A percentile compares a stretch with the other conserved stretches of the same genome.
These are phyloP conservation scores for Theodoxus fluviatilis DNA, from an alignment of 2,888 invertebrate species.

Conservation along the genomic window DNA sequence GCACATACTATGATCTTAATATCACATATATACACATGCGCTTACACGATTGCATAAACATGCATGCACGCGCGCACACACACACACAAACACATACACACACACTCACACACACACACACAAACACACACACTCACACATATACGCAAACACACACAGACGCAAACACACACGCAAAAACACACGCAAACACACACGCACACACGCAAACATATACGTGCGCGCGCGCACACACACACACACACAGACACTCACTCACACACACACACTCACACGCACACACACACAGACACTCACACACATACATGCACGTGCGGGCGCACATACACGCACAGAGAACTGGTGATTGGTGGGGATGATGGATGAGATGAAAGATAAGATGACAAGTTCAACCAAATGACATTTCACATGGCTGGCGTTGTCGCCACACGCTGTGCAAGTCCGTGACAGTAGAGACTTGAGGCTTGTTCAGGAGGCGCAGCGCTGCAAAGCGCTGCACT, in stretches of 20 bases:
- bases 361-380: no score
- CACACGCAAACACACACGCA: background rate
- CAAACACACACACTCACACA: slow-evolving; percentile 11
- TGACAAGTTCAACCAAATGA: no score
- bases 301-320: background rate
- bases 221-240: background rate
- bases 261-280: slow-evolving; percentile 18
- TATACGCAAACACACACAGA: background rate
- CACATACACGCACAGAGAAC: background rate
- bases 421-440: no score
- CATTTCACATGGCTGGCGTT: no score
- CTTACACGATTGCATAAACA: no score
- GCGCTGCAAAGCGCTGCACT: no score
- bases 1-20: no score
- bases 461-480: no score
- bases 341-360: background rate
- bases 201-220: background rate
- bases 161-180: background rate
- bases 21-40: background rate
- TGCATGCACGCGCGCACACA: no score
- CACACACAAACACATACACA: slow-evolving; percentile 11
- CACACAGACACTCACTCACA: background rate
- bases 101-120: slow-evolving; percentile 6
- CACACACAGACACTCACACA: slow-evolving; percentile 19
- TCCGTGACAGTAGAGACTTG: no score